These are phyloP conservation scores for Pogonocichla stellata DNA, from an alignment of 2,113 vertebrate species.

Conservation along the genomic window DNA sequence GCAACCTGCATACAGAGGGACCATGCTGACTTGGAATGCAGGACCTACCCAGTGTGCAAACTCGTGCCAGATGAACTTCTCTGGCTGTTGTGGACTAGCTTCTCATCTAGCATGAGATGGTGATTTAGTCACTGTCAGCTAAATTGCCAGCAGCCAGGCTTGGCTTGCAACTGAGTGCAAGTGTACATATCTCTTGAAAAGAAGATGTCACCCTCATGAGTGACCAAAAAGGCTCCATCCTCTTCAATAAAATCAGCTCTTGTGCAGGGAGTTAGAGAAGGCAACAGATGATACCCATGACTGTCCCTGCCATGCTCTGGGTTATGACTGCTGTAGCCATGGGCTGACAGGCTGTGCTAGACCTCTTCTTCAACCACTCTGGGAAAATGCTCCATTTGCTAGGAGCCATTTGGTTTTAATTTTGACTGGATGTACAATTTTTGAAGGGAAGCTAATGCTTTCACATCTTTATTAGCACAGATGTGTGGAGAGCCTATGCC, in stretches of 20 bases:
- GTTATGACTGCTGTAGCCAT: background rate
- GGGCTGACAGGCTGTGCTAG: background rate
- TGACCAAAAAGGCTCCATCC: background rate
- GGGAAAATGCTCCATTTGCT: fast-evolving
- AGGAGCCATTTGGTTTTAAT: background rate
- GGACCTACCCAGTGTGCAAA: background rate
- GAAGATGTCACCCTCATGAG: fast-evolving
- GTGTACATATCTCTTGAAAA: background rate
- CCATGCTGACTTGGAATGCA: background rate
- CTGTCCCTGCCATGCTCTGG: background rate
- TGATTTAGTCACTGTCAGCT: background rate
- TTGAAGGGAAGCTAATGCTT: background rate
- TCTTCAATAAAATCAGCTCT: background rate
- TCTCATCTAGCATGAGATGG: background rate
- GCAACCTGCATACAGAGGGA: background rate
- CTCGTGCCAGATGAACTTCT: background rate
- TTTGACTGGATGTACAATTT: background rate
- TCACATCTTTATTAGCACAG: background rate
- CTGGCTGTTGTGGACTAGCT: background rate
- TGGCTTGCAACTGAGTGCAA: fast-evolving
- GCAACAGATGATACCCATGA: background rate
- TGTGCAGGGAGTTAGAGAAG: background rate
- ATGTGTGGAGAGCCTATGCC: background rate
- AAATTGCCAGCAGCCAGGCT: background rate
- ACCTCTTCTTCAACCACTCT: background rate